Conservation (phyloP, 1,140 invertebrate genomes). For the Hylaeus anthracinus region DNA sequence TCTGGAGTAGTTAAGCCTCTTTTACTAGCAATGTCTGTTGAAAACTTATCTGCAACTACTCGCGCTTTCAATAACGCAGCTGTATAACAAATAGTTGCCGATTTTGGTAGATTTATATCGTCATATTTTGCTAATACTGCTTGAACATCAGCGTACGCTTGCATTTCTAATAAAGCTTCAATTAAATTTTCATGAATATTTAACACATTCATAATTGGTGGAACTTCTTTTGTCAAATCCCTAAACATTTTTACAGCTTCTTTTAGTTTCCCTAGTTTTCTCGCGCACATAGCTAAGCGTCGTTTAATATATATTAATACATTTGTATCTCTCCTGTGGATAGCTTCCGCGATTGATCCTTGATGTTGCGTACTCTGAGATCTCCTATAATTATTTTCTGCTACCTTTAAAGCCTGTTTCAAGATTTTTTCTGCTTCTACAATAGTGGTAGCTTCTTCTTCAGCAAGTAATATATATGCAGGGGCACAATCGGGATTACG, state of each 20-base stretch:
- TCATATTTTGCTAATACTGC: constrained; percentile 98
- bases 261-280: constrained; percentile 95
- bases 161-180: constrained; percentile 96
- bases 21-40: constrained; percentile 93
- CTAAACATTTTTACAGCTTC: constrained; percentile 98
- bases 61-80: constrained; percentile 96
- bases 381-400: constrained; percentile 92
- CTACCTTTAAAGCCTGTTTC: constrained; percentile 93
- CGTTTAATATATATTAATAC: constrained; percentile 97
- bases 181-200: constrained; percentile 99
- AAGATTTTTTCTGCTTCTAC: constrained; percentile 93
- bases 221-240: constrained; percentile 98
- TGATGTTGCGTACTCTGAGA: constrained; percentile 90
- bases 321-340: constrained; percentile 95
- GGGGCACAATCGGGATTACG: constrained; percentile 96
- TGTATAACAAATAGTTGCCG: constrained; percentile 98
- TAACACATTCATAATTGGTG: constrained; percentile 96
- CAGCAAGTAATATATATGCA: constrained; percentile 96
- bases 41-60: constrained; percentile 95
- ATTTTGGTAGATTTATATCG: constrained; percentile 97
- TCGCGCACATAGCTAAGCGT: constrained; percentile 97
- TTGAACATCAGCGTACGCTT: constrained; percentile 98
- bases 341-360: constrained; percentile 88
- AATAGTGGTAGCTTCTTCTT: constrained; percentile 97
- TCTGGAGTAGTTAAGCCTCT: constrained; percentile 93